Conservation (phyloP, 2,888 invertebrate species). For the Microctonus brassicae region DNA sequence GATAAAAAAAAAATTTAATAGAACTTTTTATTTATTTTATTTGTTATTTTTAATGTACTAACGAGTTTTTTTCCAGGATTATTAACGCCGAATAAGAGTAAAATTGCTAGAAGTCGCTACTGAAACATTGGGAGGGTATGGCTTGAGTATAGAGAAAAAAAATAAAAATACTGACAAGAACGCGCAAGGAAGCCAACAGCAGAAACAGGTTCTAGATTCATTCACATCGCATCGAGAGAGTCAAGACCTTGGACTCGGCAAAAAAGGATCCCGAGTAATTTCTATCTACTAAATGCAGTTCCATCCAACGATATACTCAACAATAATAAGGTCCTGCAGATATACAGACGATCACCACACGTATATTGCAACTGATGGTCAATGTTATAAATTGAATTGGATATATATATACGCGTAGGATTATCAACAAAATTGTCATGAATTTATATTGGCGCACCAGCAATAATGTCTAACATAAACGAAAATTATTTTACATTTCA, state of each 20-base stretch:
- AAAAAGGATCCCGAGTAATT: constrained; percentile 57
- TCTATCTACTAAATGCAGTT: constrained; percentile 43
- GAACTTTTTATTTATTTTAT: neutral
- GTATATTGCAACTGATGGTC: constrained; percentile 1
- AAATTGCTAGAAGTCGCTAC: constrained; percentile 16
- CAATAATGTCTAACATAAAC: neutral
- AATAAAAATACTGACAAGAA: constrained; percentile 15
- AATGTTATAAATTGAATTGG: constrained; percentile 2
- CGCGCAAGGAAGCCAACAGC: constrained; percentile 50
- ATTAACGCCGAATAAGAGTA: neutral
- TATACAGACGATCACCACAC: neutral
- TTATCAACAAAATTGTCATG: constrained; percentile 4
- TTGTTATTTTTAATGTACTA: neutral
- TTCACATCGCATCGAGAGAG: constrained; percentile 62
- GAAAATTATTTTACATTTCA: neutral
- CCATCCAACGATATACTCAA: constrained; percentile 27
- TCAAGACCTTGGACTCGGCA: constrained; percentile 58
- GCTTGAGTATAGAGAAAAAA: constrained; percentile 26
- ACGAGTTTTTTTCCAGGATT: neutral
- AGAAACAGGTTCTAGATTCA: constrained; percentile 66
- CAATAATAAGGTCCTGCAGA: neutral
- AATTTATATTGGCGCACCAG: neutral
- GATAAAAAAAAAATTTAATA: too few species aligned
- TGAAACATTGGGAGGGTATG: constrained; percentile 5
- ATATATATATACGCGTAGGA: constrained; percentile 3